A percentile compares a stretch with the other conserved stretches of the same genome.
Evolutionary conservation across 2,113 vertebrate genomes (phyloP).

Genomic region (Anoura caudifer): DNA sequence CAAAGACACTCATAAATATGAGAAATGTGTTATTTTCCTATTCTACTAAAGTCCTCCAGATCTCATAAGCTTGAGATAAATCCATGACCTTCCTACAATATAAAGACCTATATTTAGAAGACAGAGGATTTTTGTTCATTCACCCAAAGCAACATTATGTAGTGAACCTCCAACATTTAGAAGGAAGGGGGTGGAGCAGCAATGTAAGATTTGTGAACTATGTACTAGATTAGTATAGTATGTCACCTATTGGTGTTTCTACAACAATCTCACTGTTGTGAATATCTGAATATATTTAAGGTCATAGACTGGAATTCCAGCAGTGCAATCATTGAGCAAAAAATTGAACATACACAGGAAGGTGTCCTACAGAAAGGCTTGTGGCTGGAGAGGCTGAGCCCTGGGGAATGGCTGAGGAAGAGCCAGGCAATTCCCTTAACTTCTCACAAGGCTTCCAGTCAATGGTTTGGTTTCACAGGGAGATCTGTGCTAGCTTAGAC

Average conservation of each 20-base stretch:
- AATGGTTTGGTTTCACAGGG: neutral
- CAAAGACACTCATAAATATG: slow-evolving; percentile 72
- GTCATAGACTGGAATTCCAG: neutral
- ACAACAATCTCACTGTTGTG: neutral
- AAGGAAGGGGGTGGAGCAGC: neutral
- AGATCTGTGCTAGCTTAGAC: neutral
- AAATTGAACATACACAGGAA: slow-evolving; percentile 12
- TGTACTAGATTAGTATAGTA: slow-evolving; percentile 1
- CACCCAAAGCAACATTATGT: slow-evolving; percentile 50
- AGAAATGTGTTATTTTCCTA: slow-evolving; percentile 43
- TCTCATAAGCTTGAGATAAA: slow-evolving; percentile 69
- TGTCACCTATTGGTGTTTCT: neutral
- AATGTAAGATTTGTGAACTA: slow-evolving; percentile 36
- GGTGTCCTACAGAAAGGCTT: neutral
- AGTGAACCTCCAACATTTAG: slow-evolving; percentile 56
- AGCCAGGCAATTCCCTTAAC: neutral
- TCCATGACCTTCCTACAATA: slow-evolving; percentile 53
- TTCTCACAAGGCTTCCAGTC: neutral
- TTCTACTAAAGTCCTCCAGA: slow-evolving; percentile 59
- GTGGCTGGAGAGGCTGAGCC: neutral
- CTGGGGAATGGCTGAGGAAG: neutral
- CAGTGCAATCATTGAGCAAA: slow-evolving; percentile 6
- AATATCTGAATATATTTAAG: slow-evolving; percentile 53
- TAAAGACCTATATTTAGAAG: slow-evolving; percentile 57
- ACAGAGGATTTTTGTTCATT: slow-evolving; percentile 59